These are phyloP conservation scores for Nannoperca australis DNA, from an alignment of 2,797 vertebrate genomes.

Conservation along the genomic window DNA sequence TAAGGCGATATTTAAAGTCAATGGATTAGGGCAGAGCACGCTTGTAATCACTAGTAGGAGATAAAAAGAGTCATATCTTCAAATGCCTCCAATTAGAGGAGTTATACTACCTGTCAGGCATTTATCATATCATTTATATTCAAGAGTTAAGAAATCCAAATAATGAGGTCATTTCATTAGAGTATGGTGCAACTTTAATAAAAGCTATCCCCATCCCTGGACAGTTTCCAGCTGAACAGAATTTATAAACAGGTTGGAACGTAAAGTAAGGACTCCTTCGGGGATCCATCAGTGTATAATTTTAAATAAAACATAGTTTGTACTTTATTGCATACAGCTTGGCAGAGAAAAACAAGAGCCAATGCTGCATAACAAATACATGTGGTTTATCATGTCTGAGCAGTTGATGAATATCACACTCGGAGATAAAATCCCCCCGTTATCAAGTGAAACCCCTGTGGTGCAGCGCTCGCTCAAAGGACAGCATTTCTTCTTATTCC, in stretches of 20 bases:
- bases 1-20: conserved; percentile 85
- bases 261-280: background rate
- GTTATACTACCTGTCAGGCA: conserved; percentile 70
- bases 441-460: conserved; percentile 37
- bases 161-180: conserved; percentile 35
- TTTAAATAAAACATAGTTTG: background rate
- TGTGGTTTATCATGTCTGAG: conserved; percentile 50
- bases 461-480: conserved; percentile 28
- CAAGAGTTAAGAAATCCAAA: conserved; percentile 38
- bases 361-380: conserved; percentile 44
- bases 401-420: conserved; percentile 52
- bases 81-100: conserved; percentile 79
- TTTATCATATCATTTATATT: conserved; percentile 66
- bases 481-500: conserved; percentile 28
- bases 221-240: background rate
- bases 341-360: conserved; percentile 35
- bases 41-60: conserved; percentile 80
- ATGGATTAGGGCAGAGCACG: conserved; percentile 84
- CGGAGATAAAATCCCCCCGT: conserved; percentile 33
- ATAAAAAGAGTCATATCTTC: conserved; percentile 79
- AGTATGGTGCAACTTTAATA: conserved; percentile 8
- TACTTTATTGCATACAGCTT: background rate
- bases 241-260: background rate
- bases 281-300: background rate
- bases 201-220: background rate